A percentile compares a stretch with the other conserved stretches of the same genome.
Evolutionary conservation across 2,888 invertebrate genomes (phyloP).

Genomic region (Cephonodes hylas): DNA sequence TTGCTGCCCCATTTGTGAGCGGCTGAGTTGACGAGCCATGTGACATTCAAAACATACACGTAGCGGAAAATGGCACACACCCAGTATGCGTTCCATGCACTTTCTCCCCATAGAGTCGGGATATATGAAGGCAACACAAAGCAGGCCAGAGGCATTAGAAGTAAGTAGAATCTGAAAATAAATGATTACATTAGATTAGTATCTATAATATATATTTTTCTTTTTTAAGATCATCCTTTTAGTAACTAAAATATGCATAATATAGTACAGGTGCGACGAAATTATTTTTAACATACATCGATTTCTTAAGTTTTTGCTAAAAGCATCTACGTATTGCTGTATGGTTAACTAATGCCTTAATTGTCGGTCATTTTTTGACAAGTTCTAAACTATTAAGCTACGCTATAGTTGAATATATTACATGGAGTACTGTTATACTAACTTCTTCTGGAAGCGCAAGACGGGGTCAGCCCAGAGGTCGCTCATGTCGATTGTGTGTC

Average conservation of each 20-base stretch:
- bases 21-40: constrained; percentile 94
- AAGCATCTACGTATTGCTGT: too few relatives aligned
- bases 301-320: too few relatives aligned
- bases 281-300: too few relatives aligned
- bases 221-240: too few relatives aligned
- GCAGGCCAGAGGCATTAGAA: constrained; percentile 86
- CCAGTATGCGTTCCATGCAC: constrained; percentile 82
- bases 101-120: constrained; percentile 90
- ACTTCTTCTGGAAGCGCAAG: constrained; percentile 92
- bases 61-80: constrained; percentile 88
- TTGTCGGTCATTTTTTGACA: too few relatives aligned
- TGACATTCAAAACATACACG: constrained; percentile 88
- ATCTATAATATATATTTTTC: too few relatives aligned
- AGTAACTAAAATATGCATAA: too few relatives aligned
- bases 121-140: constrained; percentile 88
- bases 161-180: constrained; percentile 84
- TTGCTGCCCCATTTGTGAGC: constrained; percentile 89
- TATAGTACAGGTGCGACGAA: too few relatives aligned
- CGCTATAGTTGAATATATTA: fast-evolving
- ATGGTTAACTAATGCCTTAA: too few relatives aligned
- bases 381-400: too few relatives aligned
- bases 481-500: constrained; percentile 90
- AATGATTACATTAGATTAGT: neutral
- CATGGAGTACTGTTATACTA: constrained; percentile 49
- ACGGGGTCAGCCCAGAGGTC: constrained; percentile 91